Evolutionary conservation across 2,888 invertebrate genomes (phyloP).

Genomic region (Acleris laterana): DNA sequence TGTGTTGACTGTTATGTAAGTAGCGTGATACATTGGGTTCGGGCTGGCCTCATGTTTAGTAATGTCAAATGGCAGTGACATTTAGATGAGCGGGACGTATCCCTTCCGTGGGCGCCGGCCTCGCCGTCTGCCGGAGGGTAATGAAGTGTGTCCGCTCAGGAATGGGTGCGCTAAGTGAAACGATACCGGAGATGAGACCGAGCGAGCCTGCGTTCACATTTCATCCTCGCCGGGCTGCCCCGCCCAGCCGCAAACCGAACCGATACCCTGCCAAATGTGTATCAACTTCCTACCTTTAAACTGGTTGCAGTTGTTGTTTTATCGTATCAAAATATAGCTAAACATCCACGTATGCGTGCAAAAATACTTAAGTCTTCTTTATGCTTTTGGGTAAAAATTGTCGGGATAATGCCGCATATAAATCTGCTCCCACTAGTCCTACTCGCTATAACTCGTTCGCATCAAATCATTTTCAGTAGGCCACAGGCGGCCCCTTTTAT

Average conservation of each 20-base stretch:
- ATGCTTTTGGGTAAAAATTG: too few species aligned
- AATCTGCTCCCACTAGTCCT: slow-evolving; percentile 2
- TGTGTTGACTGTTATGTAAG: background rate
- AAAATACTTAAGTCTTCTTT: too few species aligned
- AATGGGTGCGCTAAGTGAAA: slow-evolving; percentile 66
- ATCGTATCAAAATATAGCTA: background rate
- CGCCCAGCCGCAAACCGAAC: slow-evolving; percentile 40
- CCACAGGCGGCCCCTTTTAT: slow-evolving; percentile 31
- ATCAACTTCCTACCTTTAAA: background rate
- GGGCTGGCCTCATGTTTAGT: slow-evolving; percentile 29
- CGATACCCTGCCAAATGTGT: slow-evolving; percentile 27
- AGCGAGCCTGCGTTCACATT: slow-evolving; percentile 56
- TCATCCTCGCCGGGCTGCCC: slow-evolving; percentile 47
- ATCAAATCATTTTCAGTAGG: slow-evolving; percentile 21
- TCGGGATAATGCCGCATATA: background rate
- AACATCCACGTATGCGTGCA: background rate
- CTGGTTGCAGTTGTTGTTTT: background rate
- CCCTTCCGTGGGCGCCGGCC: slow-evolving; percentile 45
- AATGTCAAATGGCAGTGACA: slow-evolving; percentile 38
- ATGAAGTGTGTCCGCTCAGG: slow-evolving; percentile 64
- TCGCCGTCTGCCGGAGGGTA: slow-evolving; percentile 45
- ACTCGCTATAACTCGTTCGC: slow-evolving; percentile 16
- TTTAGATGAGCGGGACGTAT: slow-evolving; percentile 45
- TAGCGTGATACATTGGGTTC: slow-evolving; percentile 1
- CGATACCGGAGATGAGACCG: slow-evolving; percentile 71